Conservation (phyloP, 2,888 invertebrate genomes). For the Cephus sareptanus region DNA sequence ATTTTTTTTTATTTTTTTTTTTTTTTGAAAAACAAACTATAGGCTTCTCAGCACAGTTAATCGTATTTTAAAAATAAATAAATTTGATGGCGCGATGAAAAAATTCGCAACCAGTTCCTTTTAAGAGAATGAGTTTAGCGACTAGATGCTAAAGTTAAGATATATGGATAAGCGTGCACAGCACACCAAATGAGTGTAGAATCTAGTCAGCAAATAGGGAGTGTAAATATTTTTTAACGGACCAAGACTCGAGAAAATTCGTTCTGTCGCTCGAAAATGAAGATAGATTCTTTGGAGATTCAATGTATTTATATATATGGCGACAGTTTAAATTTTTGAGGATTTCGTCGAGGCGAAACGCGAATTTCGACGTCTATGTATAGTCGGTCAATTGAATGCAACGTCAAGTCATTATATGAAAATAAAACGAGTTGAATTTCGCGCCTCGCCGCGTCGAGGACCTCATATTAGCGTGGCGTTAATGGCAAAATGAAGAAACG, state of each 20-base stretch:
- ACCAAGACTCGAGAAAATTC: constrained; percentile 12
- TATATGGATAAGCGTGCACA: not conserved
- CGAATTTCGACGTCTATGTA: not conserved
- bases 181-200: constrained; percentile 42
- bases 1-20: not conserved
- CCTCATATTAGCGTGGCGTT: not conserved
- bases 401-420: not conserved
- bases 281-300: not conserved
- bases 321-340: not conserved
- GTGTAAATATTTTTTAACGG: constrained; percentile 27
- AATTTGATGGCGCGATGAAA: not conserved
- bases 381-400: not conserved
- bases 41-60: not conserved
- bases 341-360: not conserved
- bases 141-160: constrained; percentile 4
- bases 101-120: constrained; percentile 2
- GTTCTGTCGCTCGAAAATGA: not conserved
- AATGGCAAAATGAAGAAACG: not conserved
- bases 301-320: not conserved
- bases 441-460: not conserved
- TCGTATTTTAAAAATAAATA: not conserved
- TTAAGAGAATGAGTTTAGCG: constrained; percentile 3
- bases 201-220: constrained; percentile 47
- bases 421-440: not conserved
- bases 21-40: not conserved